Evolutionary conservation across 1,140 invertebrate species (phyloP).

Genomic region (Bombus consobrinus): DNA sequence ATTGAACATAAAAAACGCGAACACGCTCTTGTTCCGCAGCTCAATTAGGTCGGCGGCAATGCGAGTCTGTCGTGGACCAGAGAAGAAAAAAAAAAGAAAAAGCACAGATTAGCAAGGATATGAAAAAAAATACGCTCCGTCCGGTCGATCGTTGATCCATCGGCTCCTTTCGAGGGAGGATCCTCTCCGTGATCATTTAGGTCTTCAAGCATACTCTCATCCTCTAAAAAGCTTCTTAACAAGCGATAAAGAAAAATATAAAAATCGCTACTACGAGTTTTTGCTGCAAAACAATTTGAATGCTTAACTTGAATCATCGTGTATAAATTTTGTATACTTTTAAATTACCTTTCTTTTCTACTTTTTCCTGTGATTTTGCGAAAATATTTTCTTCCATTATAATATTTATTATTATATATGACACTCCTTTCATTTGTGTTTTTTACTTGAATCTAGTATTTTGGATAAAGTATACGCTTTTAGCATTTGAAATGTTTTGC

Average conservation of each 20-base stretch:
- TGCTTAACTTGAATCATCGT: not conserved
- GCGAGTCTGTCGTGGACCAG: conserved; percentile 88
- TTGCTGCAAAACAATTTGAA: conserved; percentile 17
- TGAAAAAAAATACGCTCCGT: conserved; percentile 57
- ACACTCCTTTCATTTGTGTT: not conserved
- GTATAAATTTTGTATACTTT: not conserved
- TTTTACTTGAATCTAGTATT: too few relatives aligned
- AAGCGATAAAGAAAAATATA: not conserved
- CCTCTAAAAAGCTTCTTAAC: not conserved
- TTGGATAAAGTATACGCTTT: not conserved
- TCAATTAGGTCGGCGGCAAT: conserved; percentile 95
- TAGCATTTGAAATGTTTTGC: conserved; percentile 9
- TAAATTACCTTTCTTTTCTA: not conserved
- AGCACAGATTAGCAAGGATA: conserved; percentile 68
- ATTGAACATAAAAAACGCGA: conserved; percentile 99
- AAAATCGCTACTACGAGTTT: too few relatives aligned
- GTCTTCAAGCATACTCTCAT: not conserved
- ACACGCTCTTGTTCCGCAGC: conserved; percentile 97
- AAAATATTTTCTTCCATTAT: not conserved
- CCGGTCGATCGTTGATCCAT: conserved; percentile 50
- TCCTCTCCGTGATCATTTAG: too few relatives aligned
- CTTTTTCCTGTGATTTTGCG: not conserved
- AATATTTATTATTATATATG: not conserved
- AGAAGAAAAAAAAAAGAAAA: conserved; percentile 65
- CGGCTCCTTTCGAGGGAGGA: conserved; percentile 4